Conservation (phyloP, 2,113 vertebrate genomes). For the Nesospiza acunhae region DNA sequence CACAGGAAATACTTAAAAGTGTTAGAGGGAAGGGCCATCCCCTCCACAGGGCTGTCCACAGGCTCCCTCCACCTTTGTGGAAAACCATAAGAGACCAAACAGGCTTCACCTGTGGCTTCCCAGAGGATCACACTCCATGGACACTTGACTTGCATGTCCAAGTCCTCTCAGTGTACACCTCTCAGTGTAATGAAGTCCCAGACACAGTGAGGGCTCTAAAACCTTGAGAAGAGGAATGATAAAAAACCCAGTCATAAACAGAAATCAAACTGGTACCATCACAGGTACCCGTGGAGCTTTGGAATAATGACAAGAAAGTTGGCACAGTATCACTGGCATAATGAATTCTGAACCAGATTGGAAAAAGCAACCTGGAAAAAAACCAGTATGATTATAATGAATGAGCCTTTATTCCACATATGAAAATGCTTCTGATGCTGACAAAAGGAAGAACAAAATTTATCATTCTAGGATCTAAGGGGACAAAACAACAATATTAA, state of each 20-base stretch:
- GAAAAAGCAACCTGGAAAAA: conserved; percentile 30
- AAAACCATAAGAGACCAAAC: not conserved
- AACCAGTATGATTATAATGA: not conserved
- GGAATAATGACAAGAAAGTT: not conserved
- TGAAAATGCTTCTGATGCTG: conserved; percentile 37
- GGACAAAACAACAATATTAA: conserved; percentile 61
- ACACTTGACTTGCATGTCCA: not conserved
- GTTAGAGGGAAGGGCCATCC: not conserved
- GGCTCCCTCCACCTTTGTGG: not conserved
- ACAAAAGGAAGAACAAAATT: conserved; percentile 57
- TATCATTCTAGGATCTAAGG: conserved; percentile 53
- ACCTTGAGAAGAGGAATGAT: not conserved
- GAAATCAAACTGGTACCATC: not conserved
- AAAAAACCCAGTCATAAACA: not conserved
- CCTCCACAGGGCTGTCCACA: not conserved
- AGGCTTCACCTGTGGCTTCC: not conserved
- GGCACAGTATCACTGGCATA: not conserved
- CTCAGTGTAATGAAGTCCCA: not conserved
- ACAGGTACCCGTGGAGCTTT: not conserved
- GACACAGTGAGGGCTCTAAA: not conserved
- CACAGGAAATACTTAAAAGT: not conserved
- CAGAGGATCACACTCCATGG: not conserved
- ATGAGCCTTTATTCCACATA: conserved; percentile 42
- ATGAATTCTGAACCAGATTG: conserved; percentile 3
- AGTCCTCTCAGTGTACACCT: not conserved